Base-by-base conservation (phyloP, 2,113 vertebrate genomes). In the Ploceus nigricollis region DNA sequence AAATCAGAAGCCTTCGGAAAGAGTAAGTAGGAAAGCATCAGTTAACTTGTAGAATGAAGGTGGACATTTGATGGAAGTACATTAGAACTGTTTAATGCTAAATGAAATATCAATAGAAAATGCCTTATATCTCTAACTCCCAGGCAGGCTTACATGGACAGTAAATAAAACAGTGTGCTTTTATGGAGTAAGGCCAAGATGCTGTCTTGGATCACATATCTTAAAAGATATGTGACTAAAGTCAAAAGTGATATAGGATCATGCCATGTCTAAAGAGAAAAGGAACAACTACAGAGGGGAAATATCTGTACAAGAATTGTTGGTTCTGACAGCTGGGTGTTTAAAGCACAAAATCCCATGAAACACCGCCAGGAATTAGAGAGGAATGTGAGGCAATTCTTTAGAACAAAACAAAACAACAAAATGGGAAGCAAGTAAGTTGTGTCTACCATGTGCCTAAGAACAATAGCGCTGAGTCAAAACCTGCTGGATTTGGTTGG, bases 401-500 rank as follows among this genome's bases (percentile, higher is more conserved):
- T 93, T 66, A 81, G 33, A 83, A 78, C 30, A 78, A 89, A 93
- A 80, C n/a, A 87, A 61, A 69, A 51, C 33, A 89, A 61, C 51
- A 65, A 85, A 50, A 70, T 44, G 69, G 70, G 56, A 61, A 94
- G 30, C 56, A 78, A 86, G 71, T 71, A 75, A 87, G n/a, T 95
- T 94, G 78, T 72, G 64, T 81, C 91, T 94, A 71, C 81, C 14
- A 84, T 71, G 72, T 71, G 89, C 77, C 85, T 82, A 82, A 89
- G 77, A 92, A 94, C 80, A 89, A 90, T 81, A 94, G 54, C 0
- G 0, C 76, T 83, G 86, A 87, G 76, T 95, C 72, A 93, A 95
- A 94, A 92, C 73, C 87, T 95, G 81, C 73, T 95, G 93, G 77
- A 84, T 90, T 82, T 47, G 37, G 37, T 75, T 94, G 95, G 73